Base-by-base conservation (phyloP, 2,888 invertebrate species). In the Pegoplata infirma region DNA sequence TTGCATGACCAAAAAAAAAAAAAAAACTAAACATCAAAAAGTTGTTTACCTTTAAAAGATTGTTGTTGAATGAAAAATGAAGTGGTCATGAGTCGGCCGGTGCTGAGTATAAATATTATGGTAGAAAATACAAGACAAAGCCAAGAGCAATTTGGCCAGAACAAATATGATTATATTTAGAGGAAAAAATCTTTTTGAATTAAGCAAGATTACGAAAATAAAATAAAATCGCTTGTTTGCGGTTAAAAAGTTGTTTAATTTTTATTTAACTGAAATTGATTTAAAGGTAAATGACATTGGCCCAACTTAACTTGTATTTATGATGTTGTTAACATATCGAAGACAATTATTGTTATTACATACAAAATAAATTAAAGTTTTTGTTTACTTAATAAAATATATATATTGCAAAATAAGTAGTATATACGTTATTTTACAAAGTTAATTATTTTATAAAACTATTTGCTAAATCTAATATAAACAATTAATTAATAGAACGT, bases 401-500 rank as follows among this genome's bases (percentile, higher is more conserved):
- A n/a, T 56, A 40, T 61, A 44, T 19, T 63, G 28, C 36, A 40
- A 40, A 40, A 40, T n/a, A 25, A 3, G 25, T 25, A 1, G 10
- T 32, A 2, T 32, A 1, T 32, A 3, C n/a, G 12, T 32, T 7
- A 32, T 10, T 32, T 32, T 32, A 40, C 1, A 40, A 40, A n/a
- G 36, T 40, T 40, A n/a, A 40, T 32, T 53, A 47, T 67, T 67
- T 49, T 14, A 46, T 58, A 47, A 56, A 59, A 23, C 12, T 47
- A 21, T 51, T 68, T 76, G 59, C 47, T 40, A 40, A 55, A 61
- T 51, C 51, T 59, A 36, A 21, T 67, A 53, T 44, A 21, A 25
- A 68, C 36, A 36, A 67, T 64, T 28, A 75, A 47, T 75, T 63
- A 79, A 75, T 79, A 79, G 79, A 79, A 79, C 79, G 79, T 71